These are phyloP conservation scores for Dasyprocta punctata DNA, from an alignment of 2,113 vertebrate genomes.

Conservation along the genomic window DNA sequence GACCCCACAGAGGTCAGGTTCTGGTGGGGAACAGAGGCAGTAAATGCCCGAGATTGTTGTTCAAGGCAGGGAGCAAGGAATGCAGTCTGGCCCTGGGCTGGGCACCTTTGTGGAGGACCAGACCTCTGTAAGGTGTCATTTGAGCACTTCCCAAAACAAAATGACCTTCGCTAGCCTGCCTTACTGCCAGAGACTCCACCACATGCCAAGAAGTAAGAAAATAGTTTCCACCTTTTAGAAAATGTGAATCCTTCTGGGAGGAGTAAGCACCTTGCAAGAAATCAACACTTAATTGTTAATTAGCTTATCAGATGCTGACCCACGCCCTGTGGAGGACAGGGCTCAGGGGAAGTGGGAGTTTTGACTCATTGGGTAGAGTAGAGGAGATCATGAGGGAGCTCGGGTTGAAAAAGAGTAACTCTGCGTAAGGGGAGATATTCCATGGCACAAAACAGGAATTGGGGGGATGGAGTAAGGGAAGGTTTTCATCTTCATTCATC, in stretches of 20 bases:
- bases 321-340: slow-evolving; percentile 7
- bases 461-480: background rate
- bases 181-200: background rate
- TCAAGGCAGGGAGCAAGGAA: background rate
- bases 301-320: slow-evolving; percentile 59
- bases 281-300: slow-evolving; percentile 59
- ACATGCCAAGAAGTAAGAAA: slow-evolving; percentile 3
- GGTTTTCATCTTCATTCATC: background rate
- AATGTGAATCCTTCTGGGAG: slow-evolving; percentile 40
- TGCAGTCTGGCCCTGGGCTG: background rate
- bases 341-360: slow-evolving; percentile 43
- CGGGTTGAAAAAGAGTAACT: background rate
- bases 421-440: background rate
- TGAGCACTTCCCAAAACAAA: background rate
- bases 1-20: background rate
- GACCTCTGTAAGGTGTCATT: background rate
- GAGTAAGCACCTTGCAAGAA: slow-evolving; percentile 35
- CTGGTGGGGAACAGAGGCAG: background rate
- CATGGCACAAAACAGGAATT: background rate
- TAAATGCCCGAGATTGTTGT: background rate
- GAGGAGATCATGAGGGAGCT: background rate
- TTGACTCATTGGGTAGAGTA: slow-evolving; percentile 23
- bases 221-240: slow-evolving; percentile 48
- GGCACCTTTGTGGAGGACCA: background rate
- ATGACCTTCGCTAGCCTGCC: background rate